These are phyloP conservation scores for Rhyzopertha dominica DNA, from an alignment of 1,140 invertebrate genomes.

Conservation along the genomic window DNA sequence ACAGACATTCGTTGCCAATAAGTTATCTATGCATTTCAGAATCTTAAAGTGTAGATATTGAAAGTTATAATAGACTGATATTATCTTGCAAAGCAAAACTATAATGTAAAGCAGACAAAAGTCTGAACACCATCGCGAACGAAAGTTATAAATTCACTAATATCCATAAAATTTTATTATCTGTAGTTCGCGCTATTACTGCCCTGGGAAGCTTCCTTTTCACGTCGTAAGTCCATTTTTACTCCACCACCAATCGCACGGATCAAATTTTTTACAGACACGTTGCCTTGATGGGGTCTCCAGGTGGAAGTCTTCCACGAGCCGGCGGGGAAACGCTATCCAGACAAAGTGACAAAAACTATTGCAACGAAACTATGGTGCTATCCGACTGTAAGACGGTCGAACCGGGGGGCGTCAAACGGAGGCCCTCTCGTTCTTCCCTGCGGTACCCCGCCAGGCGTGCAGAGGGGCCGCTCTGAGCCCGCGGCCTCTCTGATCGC, in stretches of 20 bases:
- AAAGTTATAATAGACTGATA: too few relatives aligned
- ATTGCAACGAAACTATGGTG: slow-evolving; percentile 46
- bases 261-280: slow-evolving; percentile 12
- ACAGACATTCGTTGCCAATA: too few relatives aligned
- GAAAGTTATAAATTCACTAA: background rate
- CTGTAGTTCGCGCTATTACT: background rate
- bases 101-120: slow-evolving; percentile 4
- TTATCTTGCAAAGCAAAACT: slow-evolving; percentile 4
- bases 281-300: slow-evolving; percentile 36
- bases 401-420: slow-evolving; percentile 16
- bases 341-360: slow-evolving; percentile 24
- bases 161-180: background rate
- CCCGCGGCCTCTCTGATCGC: slow-evolving; percentile 30
- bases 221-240: background rate
- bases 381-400: slow-evolving; percentile 38
- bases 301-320: slow-evolving; percentile 43
- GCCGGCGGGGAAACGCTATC: slow-evolving; percentile 28
- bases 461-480: slow-evolving; percentile 30
- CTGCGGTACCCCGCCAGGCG: slow-evolving; percentile 23
- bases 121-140: slow-evolving; percentile 9
- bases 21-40: too few relatives aligned
- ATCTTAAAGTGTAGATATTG: too few relatives aligned
- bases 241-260: background rate
- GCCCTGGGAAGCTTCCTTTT: background rate
- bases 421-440: slow-evolving; percentile 21